Percentiles rank a stretch among this genome's conserved stretches.
Evolutionary conservation across 2,113 vertebrate species (phyloP).

Genomic region (Corynorhinus townsendii): DNA sequence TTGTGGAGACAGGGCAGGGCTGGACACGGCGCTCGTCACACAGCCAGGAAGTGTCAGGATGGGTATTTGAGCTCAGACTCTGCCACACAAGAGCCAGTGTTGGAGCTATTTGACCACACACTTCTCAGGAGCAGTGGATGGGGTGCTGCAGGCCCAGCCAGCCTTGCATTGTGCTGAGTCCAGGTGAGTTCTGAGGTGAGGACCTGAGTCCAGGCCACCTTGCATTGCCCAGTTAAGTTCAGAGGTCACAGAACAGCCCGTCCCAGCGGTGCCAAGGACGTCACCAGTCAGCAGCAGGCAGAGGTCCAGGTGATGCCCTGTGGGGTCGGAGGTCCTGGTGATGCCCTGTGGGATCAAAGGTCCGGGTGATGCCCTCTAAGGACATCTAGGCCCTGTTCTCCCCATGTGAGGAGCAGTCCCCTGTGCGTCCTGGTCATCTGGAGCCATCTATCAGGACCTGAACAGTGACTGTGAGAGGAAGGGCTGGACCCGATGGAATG

Average conservation of each 20-base stretch:
- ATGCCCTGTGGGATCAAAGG: too few relatives aligned
- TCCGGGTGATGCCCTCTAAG: too few relatives aligned
- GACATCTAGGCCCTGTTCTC: too few relatives aligned
- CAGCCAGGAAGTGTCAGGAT: fast-evolving
- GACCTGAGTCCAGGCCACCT: background rate
- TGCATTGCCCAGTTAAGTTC: background rate
- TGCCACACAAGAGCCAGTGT: fast-evolving
- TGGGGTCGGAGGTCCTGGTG: too few relatives aligned
- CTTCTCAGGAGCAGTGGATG: background rate
- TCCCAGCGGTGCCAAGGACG: too few relatives aligned
- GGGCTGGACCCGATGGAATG: too few relatives aligned
- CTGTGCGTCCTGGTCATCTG: too few relatives aligned
- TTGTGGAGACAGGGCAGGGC: fast-evolving
- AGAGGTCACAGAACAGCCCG: fast-evolving
- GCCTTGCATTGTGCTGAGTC: fast-evolving
- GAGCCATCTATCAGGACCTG: too few relatives aligned
- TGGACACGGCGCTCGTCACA: background rate
- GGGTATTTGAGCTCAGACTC: fast-evolving
- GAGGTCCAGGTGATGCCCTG: too few relatives aligned
- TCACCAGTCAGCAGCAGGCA: too few relatives aligned
- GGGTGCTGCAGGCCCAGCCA: fast-evolving
- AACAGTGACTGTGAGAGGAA: too few relatives aligned
- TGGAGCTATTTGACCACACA: fast-evolving
- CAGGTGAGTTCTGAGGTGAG: fast-evolving
- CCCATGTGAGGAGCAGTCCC: too few relatives aligned